Evolutionary conservation across 1,140 invertebrate species (phyloP), one percentile per base, ranked within the genome.

Genomic region (Drosophila busckii): DNA sequence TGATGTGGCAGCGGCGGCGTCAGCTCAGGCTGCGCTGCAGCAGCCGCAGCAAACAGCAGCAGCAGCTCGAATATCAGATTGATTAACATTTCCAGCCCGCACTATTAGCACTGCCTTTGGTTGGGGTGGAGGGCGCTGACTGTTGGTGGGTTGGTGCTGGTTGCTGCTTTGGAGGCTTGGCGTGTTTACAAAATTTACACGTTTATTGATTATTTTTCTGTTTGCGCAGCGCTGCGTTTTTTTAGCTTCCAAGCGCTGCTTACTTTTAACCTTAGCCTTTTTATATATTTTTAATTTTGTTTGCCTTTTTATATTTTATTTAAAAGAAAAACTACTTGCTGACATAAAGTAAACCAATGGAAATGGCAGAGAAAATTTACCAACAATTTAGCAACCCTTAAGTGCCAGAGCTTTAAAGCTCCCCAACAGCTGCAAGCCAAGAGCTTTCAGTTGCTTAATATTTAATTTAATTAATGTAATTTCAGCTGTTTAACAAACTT

Each of bases 161-260:
- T 34, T n/a, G 34, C 31, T 49, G 42, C 17, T 34, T 26, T 38
- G 66, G 52, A 64, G 73, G 68, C 75, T 73, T 78, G 73, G 37
- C 73, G 75, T 78, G 73, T 78, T 78, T 78, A 78, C 73, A 80
- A 73, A 70, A 64, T 65, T 54, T 56, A 78, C 63, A 80, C 75
- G 73, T 64, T 64, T 82, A 78, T 78, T 78, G 73, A 78, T 78
- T 78, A 62, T 66, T 63, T 64, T 55, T 64, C 12, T n/a, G 29
- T 63, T 42, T 62, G n/a, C n/a, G n/a, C n/a, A n/a, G n/a, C n/a
- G n/a, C n/a, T n/a, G n/a, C n/a, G n/a, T n/a, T n/a, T n/a, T n/a
- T 15, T 7, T 13, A 40, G n/a, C 17, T 6, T 42, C 4, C 8
- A 15, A 22, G 38, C 42, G 10, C n/a, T 62, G 38, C 34, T 32